These are phyloP conservation scores for Typhlichthys eigenmanni DNA, from an alignment of 2,797 vertebrate species.

Conservation along the genomic window DNA sequence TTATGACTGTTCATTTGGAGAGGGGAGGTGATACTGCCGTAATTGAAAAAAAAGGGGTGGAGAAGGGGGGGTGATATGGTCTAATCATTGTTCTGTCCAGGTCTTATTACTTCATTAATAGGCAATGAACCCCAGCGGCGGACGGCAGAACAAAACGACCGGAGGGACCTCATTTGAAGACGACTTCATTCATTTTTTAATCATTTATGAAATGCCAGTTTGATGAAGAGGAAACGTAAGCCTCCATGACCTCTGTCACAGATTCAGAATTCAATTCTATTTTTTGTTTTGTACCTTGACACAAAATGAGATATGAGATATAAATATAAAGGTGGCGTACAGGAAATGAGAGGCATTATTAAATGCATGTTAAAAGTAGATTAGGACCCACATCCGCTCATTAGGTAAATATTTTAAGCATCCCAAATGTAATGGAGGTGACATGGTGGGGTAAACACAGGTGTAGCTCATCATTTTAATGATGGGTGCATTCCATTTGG, in stretches of 20 bases:
- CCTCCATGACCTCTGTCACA: not conserved
- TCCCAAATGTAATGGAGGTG: not conserved
- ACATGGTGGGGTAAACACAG: too few species aligned
- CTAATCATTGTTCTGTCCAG: constrained; percentile 53
- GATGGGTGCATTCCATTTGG: too few species aligned
- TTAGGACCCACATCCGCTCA: too few species aligned
- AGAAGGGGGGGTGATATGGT: constrained; percentile 51
- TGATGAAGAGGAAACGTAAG: constrained; percentile 52
- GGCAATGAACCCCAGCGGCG: constrained; percentile 52
- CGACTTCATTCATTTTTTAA: constrained; percentile 63
- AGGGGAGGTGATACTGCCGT: constrained; percentile 50
- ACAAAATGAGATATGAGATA: not conserved
- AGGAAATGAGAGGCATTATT: not conserved
- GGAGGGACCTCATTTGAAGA: constrained; percentile 35
- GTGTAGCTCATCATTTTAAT: too few species aligned
- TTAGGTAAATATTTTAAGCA: not conserved
- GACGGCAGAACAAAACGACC: constrained; percentile 56
- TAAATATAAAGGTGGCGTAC: not conserved
- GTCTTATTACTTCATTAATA: constrained; percentile 72
- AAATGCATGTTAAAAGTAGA: constrained; percentile 1
- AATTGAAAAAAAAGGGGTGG: constrained; percentile 20
- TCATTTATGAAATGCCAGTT: constrained; percentile 65
- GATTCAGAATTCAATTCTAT: constrained; percentile 16
- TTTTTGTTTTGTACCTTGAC: not conserved
- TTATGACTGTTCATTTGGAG: constrained; percentile 47